Evolutionary conservation across 1,140 invertebrate species (phyloP).

Genomic region (Saxidomus purpurata): DNA sequence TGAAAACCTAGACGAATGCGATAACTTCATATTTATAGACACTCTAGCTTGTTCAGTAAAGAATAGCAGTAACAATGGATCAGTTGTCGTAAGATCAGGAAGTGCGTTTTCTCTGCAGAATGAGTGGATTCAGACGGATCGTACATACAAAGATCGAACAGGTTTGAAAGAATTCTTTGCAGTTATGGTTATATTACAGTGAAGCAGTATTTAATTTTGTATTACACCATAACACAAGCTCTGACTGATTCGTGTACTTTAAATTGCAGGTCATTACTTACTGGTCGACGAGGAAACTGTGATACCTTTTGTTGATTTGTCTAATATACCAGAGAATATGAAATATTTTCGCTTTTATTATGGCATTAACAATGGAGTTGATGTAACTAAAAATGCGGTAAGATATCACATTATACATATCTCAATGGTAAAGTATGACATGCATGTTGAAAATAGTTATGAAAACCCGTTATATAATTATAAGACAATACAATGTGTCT

Average conservation of each 20-base stretch:
- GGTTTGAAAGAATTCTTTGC: not conserved
- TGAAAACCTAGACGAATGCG: constrained; percentile 5
- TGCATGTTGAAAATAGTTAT: too few relatives aligned
- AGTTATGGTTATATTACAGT: too few relatives aligned
- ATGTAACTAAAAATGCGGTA: not conserved
- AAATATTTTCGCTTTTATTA: constrained; percentile 1
- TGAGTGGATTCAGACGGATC: constrained; percentile 5
- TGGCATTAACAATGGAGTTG: not conserved
- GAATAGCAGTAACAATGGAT: not conserved
- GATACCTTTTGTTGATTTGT: not conserved
- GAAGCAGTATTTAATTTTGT: too few relatives aligned
- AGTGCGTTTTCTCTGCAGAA: not conserved
- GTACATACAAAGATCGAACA: not conserved
- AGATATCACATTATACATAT: too few relatives aligned
- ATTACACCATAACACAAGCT: too few relatives aligned
- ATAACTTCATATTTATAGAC: not conserved
- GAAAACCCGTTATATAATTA: too few relatives aligned
- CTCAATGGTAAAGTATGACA: too few relatives aligned
- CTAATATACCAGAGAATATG: not conserved
- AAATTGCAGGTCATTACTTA: constrained; percentile 26
- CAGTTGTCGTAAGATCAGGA: not conserved
- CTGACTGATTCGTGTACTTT: too few relatives aligned
- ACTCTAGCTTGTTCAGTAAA: not conserved
- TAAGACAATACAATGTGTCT: too few relatives aligned
- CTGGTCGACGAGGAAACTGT: not conserved